A percentile compares a stretch with the other conserved stretches of the same genome.
Evolutionary conservation across 2,797 vertebrate species (phyloP).

Genomic region (Agapornis canus): DNA sequence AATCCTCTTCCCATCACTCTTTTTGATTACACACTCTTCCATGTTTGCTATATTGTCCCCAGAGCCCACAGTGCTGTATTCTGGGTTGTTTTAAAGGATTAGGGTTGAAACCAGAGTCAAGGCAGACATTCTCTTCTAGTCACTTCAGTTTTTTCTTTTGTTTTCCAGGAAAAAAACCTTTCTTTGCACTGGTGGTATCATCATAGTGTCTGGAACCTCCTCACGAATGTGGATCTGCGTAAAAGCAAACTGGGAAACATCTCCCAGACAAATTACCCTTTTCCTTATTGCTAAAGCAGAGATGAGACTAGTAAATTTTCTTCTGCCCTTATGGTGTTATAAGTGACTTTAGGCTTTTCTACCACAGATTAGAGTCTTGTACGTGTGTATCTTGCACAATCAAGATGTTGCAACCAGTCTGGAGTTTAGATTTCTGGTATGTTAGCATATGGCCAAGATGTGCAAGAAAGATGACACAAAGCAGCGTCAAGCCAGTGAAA

Average conservation of each 20-base stretch:
- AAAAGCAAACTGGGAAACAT: neutral
- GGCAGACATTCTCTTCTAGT: rapidly evolving
- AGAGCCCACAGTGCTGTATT: rapidly evolving
- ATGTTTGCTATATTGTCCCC: rapidly evolving
- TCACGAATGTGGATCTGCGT: neutral
- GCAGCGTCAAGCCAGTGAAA: neutral
- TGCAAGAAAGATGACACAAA: neutral
- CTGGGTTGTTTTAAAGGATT: neutral
- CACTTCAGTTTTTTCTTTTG: neutral
- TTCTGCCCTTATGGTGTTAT: neutral
- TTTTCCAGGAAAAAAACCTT: neutral
- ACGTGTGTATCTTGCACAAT: neutral
- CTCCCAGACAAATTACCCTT: neutral
- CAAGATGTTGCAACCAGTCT: neutral
- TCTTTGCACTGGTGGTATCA: rapidly evolving
- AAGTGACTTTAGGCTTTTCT: neutral
- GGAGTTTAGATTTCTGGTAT: neutral
- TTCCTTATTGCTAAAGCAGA: neutral
- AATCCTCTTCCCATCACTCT: neutral
- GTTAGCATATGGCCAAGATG: neutral
- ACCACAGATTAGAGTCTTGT: too few species aligned
- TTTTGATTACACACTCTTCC: rapidly evolving
- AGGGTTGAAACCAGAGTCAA: neutral
- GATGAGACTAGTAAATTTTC: neutral
- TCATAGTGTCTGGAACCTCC: rapidly evolving